Percentiles rank a stretch among this genome's conserved stretches.
Evolutionary conservation across 1,140 invertebrate species (phyloP).

Genomic region (Lordiphosa clarofinis): DNA sequence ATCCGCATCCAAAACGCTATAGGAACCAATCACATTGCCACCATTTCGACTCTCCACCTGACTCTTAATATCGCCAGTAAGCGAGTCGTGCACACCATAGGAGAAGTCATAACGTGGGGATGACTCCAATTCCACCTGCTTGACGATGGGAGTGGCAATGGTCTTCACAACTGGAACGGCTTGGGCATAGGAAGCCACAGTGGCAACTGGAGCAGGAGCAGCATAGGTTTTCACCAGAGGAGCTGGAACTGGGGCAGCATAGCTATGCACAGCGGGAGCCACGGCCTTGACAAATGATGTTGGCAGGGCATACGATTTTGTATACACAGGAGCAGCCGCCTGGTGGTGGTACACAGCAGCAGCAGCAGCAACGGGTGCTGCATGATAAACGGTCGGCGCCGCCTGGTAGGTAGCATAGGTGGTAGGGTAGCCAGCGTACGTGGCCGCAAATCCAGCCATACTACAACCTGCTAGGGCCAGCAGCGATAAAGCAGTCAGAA

Average conservation of each 20-base stretch:
- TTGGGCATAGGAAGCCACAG: conserved; percentile 21
- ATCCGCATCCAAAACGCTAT: conserved; percentile 82
- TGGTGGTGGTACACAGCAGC: conserved; percentile 19
- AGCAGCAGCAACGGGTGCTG: conserved; percentile 43
- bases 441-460: conserved; percentile 63
- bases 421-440: conserved; percentile 61
- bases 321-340: conserved; percentile 43
- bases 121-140: conserved; percentile 62
- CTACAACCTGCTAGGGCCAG: conserved; percentile 49
- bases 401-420: conserved; percentile 54
- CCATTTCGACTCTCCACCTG: conserved; percentile 82
- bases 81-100: conserved; percentile 81
- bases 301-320: conserved; percentile 47
- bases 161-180: conserved; percentile 18
- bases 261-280: conserved; percentile 25
- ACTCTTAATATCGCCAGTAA: conserved; percentile 82
- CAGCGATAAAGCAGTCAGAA: conserved; percentile 43
- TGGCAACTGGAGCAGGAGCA: conserved; percentile 9
- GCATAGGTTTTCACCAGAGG: conserved; percentile 14
- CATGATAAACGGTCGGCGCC: conserved; percentile 52
- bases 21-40: conserved; percentile 81
- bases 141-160: conserved; percentile 39
- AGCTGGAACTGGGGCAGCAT: conserved; percentile 3
- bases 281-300: conserved; percentile 40
- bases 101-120: conserved; percentile 80